These are phyloP conservation scores for Xestia ashworthii DNA, from an alignment of 2,888 invertebrate species.

Conservation along the genomic window DNA sequence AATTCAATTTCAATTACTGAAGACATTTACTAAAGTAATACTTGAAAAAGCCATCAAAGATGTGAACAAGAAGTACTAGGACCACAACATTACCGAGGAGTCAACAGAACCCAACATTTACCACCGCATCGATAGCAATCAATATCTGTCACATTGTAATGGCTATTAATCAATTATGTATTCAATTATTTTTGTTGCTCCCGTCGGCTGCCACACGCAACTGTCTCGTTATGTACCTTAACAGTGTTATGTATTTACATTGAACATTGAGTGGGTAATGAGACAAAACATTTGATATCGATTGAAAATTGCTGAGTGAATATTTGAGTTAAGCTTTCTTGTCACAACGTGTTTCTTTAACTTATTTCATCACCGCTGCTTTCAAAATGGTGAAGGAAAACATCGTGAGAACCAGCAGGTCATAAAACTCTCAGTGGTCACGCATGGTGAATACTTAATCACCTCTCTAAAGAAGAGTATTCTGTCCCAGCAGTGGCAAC, in stretches of 20 bases:
- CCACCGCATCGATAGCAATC: conserved; percentile 57
- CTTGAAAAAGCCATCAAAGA: conserved; percentile 24
- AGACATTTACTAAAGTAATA: neutral
- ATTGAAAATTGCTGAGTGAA: neutral
- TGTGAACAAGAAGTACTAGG: conserved; percentile 27
- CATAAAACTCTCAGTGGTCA: neutral
- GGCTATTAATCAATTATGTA: conserved; percentile 65
- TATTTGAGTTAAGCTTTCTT: neutral
- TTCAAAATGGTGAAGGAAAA: neutral
- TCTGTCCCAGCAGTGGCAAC: neutral
- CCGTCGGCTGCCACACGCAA: conserved; percentile 51
- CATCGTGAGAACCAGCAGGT: neutral
- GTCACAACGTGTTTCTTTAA: neutral
- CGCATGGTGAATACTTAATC: neutral
- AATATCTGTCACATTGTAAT: conserved; percentile 63
- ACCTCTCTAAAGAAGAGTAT: neutral
- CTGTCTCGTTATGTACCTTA: conserved; percentile 52
- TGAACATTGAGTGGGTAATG: conserved; percentile 35
- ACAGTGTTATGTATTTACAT: conserved; percentile 15
- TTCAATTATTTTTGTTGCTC: conserved; percentile 64
- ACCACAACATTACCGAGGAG: conserved; percentile 44
- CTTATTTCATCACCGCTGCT: neutral
- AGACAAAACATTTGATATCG: conserved; percentile 14
- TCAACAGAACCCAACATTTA: conserved; percentile 48
- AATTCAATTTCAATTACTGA: neutral